Conservation (phyloP, 2,888 invertebrate species). For the Hydrotaea cyrtoneurina region DNA sequence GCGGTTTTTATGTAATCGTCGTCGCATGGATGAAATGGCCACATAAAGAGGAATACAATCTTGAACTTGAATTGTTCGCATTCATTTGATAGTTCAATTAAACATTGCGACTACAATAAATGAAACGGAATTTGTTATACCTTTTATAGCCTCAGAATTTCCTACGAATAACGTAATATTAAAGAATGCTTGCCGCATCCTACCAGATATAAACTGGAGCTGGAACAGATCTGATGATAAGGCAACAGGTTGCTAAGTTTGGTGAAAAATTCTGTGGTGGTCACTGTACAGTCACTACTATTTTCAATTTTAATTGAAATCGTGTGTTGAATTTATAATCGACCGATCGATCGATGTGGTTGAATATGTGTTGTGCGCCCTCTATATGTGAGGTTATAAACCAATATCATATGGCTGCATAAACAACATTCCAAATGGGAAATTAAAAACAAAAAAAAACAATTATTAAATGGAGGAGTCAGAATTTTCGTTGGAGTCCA, state of each 20-base stretch:
- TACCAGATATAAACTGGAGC: background rate
- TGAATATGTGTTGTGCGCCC: too few relatives aligned
- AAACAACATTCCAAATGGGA: too few relatives aligned
- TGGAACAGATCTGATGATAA: background rate
- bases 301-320: too few relatives aligned
- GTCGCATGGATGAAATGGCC: too few relatives aligned
- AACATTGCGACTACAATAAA: background rate
- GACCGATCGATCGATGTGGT: too few relatives aligned
- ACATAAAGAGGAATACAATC: slow-evolving; percentile 7
- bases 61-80: slow-evolving; percentile 46
- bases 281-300: background rate
- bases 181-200: too few relatives aligned
- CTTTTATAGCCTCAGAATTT: background rate
- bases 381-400: too few relatives aligned
- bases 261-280: background rate
- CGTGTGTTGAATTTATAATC: too few relatives aligned
- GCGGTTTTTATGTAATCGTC: slow-evolving; percentile 8
- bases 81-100: slow-evolving; percentile 34
- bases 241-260: background rate
- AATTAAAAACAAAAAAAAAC: too few relatives aligned
- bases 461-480: too few relatives aligned
- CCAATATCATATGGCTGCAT: too few relatives aligned
- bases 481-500: too few relatives aligned
- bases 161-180: background rate
- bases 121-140: background rate